Conservation (phyloP, 2,113 vertebrate genomes). For the Illadopsis cleaveri region DNA sequence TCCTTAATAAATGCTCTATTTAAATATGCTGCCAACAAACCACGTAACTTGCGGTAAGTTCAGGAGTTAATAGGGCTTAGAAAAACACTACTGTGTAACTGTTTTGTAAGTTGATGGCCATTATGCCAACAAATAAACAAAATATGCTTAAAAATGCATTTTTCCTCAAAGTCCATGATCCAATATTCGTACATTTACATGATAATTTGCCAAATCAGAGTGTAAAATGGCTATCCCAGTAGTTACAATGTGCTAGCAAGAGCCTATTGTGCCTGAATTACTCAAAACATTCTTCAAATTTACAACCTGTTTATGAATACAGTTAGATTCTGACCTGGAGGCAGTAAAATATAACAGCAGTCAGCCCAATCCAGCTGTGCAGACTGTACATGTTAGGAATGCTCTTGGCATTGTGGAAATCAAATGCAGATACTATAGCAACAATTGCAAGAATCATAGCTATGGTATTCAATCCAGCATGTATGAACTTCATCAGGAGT, state of each 20-base stretch:
- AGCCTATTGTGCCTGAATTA: background rate
- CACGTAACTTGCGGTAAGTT: background rate
- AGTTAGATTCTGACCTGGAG: constrained; percentile 82
- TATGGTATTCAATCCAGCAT: constrained; percentile 86
- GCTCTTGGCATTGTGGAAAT: constrained; percentile 82
- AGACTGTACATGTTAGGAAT: constrained; percentile 97
- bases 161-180: background rate
- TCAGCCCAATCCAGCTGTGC: constrained; percentile 96
- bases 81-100: background rate
- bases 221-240: background rate
- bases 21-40: background rate
- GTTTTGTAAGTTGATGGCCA: background rate
- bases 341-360: constrained; percentile 78
- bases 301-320: constrained; percentile 11
- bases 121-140: background rate
- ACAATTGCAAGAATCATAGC: constrained; percentile 83
- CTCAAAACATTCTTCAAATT: background rate
- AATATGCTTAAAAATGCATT: background rate
- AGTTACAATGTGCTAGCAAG: background rate
- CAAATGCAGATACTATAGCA: constrained; percentile 88
- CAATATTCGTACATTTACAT: background rate
- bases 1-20: background rate
- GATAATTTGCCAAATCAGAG: background rate
- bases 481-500: constrained; percentile 90
- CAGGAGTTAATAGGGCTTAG: background rate